Conservation (phyloP, 2,888 invertebrate genomes). For the Rhingia campestris region DNA sequence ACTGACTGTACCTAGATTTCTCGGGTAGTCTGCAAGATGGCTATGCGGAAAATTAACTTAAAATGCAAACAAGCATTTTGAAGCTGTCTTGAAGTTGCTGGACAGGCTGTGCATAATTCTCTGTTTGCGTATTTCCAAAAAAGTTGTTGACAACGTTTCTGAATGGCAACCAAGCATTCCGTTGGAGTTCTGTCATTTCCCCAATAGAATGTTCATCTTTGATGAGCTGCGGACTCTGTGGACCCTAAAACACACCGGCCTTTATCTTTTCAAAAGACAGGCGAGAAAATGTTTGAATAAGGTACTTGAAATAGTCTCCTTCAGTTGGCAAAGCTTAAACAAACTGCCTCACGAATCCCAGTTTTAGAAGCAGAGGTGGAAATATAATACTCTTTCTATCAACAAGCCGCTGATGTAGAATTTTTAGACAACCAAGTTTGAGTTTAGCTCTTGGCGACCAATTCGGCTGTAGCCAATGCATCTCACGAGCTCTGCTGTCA, state of each 20-base stretch:
- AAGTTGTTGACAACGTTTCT: too few species aligned
- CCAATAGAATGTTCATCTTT: slow-evolving; percentile 35
- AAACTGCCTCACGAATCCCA: background rate
- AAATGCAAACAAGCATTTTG: too few species aligned
- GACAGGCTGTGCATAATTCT: too few species aligned
- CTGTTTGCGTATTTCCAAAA: too few species aligned
- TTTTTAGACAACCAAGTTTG: background rate
- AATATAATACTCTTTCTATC: slow-evolving; percentile 3
- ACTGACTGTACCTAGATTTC: too few species aligned
- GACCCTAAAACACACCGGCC: slow-evolving; percentile 43
- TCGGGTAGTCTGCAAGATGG: too few species aligned
- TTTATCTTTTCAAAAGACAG: slow-evolving; percentile 44
- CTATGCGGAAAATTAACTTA: too few species aligned
- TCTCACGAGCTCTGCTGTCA: background rate
- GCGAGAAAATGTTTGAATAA: slow-evolving; percentile 20
- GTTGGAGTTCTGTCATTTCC: slow-evolving; percentile 39
- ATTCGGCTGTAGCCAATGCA: background rate
- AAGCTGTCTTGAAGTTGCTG: too few species aligned
- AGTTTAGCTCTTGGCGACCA: too few species aligned
- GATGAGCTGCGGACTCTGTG: slow-evolving; percentile 38
- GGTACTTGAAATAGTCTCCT: background rate
- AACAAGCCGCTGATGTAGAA: background rate
- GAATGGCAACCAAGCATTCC: slow-evolving; percentile 37
- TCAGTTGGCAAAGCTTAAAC: slow-evolving; percentile 5
- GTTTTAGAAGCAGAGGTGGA: too few species aligned